Conservation (phyloP, 2,888 invertebrate genomes). For the Empis stercorea region DNA sequence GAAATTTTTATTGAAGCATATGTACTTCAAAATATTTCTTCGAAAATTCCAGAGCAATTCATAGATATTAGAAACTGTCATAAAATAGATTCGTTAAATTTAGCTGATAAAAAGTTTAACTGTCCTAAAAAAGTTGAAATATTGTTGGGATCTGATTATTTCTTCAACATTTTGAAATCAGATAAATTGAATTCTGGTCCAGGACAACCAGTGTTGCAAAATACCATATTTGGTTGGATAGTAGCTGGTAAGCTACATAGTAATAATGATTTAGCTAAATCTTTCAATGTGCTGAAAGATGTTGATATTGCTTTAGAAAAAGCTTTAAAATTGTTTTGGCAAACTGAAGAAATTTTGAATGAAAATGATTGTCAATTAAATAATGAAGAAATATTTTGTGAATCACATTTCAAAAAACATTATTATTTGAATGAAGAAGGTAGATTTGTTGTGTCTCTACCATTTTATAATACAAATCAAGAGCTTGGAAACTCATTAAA, state of each 20-base stretch:
- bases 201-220: not conserved
- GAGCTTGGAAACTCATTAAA: not conserved
- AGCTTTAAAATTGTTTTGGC: not conserved
- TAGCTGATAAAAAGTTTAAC: not conserved
- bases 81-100: not conserved
- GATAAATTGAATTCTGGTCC: not conserved
- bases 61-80: not conserved
- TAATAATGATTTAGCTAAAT: not conserved
- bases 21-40: not conserved
- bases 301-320: not conserved
- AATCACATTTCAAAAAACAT: not conserved
- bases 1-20: not conserved
- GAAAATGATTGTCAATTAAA: not conserved
- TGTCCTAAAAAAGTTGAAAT: not conserved
- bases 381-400: not conserved
- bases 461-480: not conserved
- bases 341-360: not conserved
- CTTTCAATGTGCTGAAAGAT: not conserved
- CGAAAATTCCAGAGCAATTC: not conserved
- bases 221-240: conserved; percentile 2
- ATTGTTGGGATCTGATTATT: not conserved
- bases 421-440: not conserved
- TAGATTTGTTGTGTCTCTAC: not conserved
- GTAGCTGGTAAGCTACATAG: not conserved
- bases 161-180: not conserved